These are phyloP conservation scores for Rhynchonycteris naso DNA, from an alignment of 2,797 vertebrate species.

Conservation along the genomic window DNA sequence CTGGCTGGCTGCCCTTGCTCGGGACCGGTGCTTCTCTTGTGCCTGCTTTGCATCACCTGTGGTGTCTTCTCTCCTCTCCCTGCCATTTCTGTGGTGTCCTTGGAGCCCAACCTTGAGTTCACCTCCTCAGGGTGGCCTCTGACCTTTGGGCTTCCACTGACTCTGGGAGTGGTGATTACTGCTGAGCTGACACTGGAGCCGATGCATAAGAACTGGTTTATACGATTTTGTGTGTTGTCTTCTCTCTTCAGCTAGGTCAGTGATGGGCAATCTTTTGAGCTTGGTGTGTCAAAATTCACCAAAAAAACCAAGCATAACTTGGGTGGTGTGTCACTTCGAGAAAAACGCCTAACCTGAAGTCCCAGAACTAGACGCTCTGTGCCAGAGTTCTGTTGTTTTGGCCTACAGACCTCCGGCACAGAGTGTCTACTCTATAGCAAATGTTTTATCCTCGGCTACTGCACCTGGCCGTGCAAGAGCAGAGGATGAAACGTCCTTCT, in stretches of 20 bases:
- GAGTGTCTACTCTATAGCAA: no score
- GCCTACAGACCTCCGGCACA: no score
- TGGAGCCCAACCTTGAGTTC: neutral
- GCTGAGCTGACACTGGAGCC: neutral
- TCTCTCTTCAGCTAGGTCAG: neutral
- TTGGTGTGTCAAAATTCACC: no score
- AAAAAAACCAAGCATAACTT: no score
- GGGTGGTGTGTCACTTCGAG: no score
- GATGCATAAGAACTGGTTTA: neutral
- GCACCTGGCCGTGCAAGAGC: no score
- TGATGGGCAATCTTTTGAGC: no score
- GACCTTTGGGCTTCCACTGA: neutral
- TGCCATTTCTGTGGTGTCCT: neutral
- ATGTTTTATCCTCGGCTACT: no score
- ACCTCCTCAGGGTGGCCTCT: neutral
- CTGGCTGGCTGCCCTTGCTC: neutral
- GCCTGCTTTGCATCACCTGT: neutral
- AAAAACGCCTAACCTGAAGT: no score
- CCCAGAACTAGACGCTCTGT: no score
- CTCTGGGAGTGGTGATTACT: neutral
- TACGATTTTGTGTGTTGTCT: neutral
- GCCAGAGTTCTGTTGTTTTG: no score
- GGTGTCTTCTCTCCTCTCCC: neutral
- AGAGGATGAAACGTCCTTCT: no score
- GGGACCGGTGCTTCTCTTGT: rapidly evolving